Conservation (phyloP, 2,797 vertebrate genomes). For the Pempheris klunzingeri region DNA sequence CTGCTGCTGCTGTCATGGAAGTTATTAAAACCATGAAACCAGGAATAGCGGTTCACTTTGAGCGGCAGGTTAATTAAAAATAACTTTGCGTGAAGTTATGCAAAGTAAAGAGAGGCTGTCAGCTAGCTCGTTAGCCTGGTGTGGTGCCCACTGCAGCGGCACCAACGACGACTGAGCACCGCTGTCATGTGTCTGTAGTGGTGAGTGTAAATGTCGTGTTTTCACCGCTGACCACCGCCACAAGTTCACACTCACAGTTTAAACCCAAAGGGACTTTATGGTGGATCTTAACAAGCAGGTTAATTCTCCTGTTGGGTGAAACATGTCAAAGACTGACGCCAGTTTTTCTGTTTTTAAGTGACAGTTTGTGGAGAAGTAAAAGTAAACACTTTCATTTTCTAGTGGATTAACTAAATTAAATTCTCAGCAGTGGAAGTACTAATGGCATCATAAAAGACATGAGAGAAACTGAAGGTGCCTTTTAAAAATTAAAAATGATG, state of each 20-base stretch:
- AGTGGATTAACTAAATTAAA: background rate
- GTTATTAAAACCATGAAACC: background rate
- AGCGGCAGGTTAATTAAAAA: background rate
- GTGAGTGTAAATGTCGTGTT: constrained; percentile 25
- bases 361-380: constrained; percentile 21
- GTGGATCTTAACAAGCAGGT: background rate
- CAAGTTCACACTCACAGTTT: background rate
- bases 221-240: background rate
- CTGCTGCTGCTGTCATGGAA: background rate
- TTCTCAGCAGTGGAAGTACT: too few relatives aligned
- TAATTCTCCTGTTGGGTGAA: background rate
- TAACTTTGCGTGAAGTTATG: background rate
- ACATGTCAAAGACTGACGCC: background rate
- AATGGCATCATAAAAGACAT: background rate
- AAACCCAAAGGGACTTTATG: background rate
- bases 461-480: background rate
- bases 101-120: background rate
- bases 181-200: background rate
- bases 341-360: background rate
- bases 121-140: constrained; percentile 46
- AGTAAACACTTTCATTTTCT: too few relatives aligned
- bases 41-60: background rate
- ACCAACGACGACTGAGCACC: constrained; percentile 6
- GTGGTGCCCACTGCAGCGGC: background rate
- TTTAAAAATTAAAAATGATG: background rate